Base-by-base conservation (phyloP, 2,888 invertebrate species). In the Salticus scenicus region DNA sequence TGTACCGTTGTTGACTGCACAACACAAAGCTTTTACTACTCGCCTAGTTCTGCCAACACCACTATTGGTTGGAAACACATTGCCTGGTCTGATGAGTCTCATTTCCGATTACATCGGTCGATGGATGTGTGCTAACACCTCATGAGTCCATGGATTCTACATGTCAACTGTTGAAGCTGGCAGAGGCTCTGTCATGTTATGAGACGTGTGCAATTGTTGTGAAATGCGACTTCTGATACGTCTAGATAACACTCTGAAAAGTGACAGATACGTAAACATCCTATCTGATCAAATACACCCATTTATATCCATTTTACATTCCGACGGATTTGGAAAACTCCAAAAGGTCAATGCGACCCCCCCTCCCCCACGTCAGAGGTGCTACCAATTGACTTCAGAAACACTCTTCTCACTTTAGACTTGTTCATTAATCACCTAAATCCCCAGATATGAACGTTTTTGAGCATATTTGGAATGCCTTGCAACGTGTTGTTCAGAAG, bases 121-220 rank as follows among this genome's bases (percentile, higher is more conserved):
- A 17, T 17, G 17, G 42, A 47, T 47, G 17, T 47, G 17, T 5
- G 42, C 10, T 14, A 1, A 47, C 37, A 63, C 28, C 63, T 63
- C 63, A 63, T 63, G 27, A 63, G 24, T 63, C 20, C 63, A 63
- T 63, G 63, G 27, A 63, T 4, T 27, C 20, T 7, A n/a, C 63
- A 63, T 63, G 14, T 28, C 28, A 63, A 63, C 63, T 63, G 63
- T 63, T 24, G 7, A 63, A 63, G 63, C 63, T 63, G 27, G 27
- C 24, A 27, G 63, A 63, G 24, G 63, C 14, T 24, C 63, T 63
- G 28, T 63, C 14, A 63, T 63, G 63, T 4, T 63, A 24, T 47
- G 14, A 27, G 63, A n/a, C 14, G n/a, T 4, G 63, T 24, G 51
- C 51, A 51, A 17, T 51, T 51, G 17, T 7, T 10, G 5, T 63